Evolutionary conservation across 2,113 vertebrate genomes (phyloP), one percentile per base, ranked within the genome.

Genomic region (Spizaetus ornatus): DNA sequence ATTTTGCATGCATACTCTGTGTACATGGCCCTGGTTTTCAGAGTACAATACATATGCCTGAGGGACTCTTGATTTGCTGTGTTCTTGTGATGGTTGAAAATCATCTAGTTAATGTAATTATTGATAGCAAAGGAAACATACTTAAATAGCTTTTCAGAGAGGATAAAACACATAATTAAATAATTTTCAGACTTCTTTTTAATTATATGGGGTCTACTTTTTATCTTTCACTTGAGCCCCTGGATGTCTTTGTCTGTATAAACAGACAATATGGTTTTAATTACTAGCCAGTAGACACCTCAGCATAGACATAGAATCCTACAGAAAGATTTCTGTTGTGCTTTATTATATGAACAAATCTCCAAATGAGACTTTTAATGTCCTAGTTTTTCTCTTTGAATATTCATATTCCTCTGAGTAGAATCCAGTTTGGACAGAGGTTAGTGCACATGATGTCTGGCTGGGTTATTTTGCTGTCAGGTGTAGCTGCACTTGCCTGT

Each of bases 221-320:
- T 65, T 72, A 72, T 89, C 84, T 91, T 74, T 42, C 74, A 27
- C 77, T 94, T 65, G 61, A 90, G 71, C 34, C 73, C 13, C 20
- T 85, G 86, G 62, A 91, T 81, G 55, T 79, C 90, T 95, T 86
- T 90, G 63, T 83, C 53, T 83, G 20, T 92, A 55, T 90, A 86
- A 90, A 93, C 59, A 84, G 74, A 72, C 78, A 94, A 82, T 86
- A 70, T 42, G n/a, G 42, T 85, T 96, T 94, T 96, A 95, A 96
- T 95, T 89, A 97, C 86, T 91, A 92, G 69, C 47, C 36, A 81
- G 73, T 38, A 62, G 92, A 80, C 55, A 94, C 76, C 84, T 93
- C 48, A 16, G 26, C 26, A 26, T 19, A 97, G 80, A 90, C 84
- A 73, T 10, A 48, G 32, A 76, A 69, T 73, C 25, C 29, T 40